Evolutionary conservation across 2,113 vertebrate species (phyloP).

Genomic region (Narcine bancroftii): DNA sequence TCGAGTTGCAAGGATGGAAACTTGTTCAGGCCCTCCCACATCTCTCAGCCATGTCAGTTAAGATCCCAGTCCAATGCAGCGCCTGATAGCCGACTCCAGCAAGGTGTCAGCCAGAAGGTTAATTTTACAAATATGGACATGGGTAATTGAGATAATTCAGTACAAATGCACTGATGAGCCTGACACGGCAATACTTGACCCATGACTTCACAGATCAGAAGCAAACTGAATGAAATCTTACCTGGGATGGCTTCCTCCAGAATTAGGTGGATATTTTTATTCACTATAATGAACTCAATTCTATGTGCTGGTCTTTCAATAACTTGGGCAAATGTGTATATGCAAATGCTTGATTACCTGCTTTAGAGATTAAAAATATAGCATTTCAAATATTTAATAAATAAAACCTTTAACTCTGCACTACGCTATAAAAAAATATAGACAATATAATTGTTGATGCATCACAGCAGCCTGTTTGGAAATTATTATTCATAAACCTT

Average conservation of each 20-base stretch:
- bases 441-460: slow-evolving; percentile 61
- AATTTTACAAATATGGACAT: too few relatives aligned
- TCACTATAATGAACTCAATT: not conserved
- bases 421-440: slow-evolving; percentile 46
- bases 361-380: not conserved
- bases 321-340: not conserved
- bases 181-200: too few relatives aligned
- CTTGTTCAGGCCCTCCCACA: too few relatives aligned
- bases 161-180: too few relatives aligned
- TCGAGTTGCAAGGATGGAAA: too few relatives aligned
- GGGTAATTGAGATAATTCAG: too few relatives aligned
- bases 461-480: slow-evolving; percentile 64
- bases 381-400: not conserved
- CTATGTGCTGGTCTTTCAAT: not conserved
- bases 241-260: not conserved
- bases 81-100: too few relatives aligned
- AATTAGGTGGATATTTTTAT: not conserved
- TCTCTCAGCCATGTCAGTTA: too few relatives aligned
- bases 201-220: not conserved
- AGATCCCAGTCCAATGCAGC: too few relatives aligned
- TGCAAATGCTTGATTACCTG: not conserved
- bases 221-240: not conserved
- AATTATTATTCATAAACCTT: slow-evolving; percentile 66
- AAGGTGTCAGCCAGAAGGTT: too few relatives aligned
- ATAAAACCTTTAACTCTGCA: not conserved